phyloP scores from a whole-genome alignment of 2,888 invertebrate species.

The Chrysotoxum bicinctum region DNA sequence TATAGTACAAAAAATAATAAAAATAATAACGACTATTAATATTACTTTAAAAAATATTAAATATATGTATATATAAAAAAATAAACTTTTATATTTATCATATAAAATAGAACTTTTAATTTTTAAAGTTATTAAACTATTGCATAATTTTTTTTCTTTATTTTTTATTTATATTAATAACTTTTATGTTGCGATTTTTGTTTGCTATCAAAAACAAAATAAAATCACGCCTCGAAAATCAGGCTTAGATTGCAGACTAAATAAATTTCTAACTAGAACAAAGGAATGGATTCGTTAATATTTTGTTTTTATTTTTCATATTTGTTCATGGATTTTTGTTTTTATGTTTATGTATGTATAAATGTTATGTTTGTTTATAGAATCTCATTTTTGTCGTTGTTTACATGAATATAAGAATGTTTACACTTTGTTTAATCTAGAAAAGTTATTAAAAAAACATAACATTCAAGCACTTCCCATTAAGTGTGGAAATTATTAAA shows the following conservation, averaged over 20 bases:
- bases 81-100: constrained; percentile 38
- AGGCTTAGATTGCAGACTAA: constrained; percentile 69
- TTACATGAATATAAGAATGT: constrained; percentile 47
- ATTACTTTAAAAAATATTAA: constrained; percentile 61
- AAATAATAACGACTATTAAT: constrained; percentile 68
- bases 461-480: constrained; percentile 65
- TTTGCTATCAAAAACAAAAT: constrained; percentile 72
- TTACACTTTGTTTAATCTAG: constrained; percentile 38
- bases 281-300: constrained; percentile 32
- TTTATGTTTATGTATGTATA: background rate
- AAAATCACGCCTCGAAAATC: constrained; percentile 75
- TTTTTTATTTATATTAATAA: constrained; percentile 6
- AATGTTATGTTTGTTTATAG: background rate
- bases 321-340: constrained; percentile 9
- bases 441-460: constrained; percentile 18
- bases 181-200: constrained; percentile 6
- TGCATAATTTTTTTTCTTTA: constrained; percentile 47
- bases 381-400: constrained; percentile 34
- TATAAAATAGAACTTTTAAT: constrained; percentile 41
- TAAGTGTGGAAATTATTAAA: constrained; percentile 67
- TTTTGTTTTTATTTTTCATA: background rate
- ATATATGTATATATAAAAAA: constrained; percentile 42
- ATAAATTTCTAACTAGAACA: constrained; percentile 57
- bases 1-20: constrained; percentile 68
- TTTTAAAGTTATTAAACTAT: constrained; percentile 58